These are phyloP conservation scores for Epinephelus coioides DNA, from an alignment of 2,797 vertebrate genomes.

Conservation along the genomic window DNA sequence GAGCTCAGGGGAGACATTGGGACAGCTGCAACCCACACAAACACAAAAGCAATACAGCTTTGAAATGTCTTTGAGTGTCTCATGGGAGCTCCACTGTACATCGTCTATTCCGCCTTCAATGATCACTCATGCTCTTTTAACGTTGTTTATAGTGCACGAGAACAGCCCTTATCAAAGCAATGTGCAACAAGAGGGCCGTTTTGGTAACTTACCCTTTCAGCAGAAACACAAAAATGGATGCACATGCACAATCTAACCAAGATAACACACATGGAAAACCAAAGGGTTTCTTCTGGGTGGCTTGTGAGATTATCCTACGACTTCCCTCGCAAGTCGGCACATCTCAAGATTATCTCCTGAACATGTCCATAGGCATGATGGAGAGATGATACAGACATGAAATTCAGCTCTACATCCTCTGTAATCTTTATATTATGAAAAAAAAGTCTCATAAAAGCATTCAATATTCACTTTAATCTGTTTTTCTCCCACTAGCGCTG, in stretches of 20 bases:
- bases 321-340: conserved; percentile 28
- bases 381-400: conserved; percentile 6
- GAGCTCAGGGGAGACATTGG: conserved; percentile 23
- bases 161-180: conserved; percentile 10
- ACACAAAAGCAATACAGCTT: conserved; percentile 38
- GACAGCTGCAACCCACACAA: conserved; percentile 35
- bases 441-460: conserved; percentile 18
- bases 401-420: conserved; percentile 18
- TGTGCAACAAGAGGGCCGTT: conserved; percentile 10
- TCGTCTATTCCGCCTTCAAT: neutral
- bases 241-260: conserved; percentile 10
- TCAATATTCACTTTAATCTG: conserved; percentile 49
- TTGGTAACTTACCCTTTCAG: neutral
- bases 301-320: conserved; percentile 45
- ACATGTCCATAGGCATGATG: conserved; percentile 6
- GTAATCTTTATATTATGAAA: conserved; percentile 45
- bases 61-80: conserved; percentile 33
- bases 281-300: conserved; percentile 43
- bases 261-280: conserved; percentile 22
- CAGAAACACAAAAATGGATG: conserved; percentile 9
- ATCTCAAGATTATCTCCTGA: conserved; percentile 52
- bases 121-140: neutral
- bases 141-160: conserved; percentile 4
- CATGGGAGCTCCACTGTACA: conserved; percentile 1
- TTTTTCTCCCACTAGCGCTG: conserved; percentile 9